Conservation (phyloP, 2,797 vertebrate genomes). For the Smutsia temminckii region DNA sequence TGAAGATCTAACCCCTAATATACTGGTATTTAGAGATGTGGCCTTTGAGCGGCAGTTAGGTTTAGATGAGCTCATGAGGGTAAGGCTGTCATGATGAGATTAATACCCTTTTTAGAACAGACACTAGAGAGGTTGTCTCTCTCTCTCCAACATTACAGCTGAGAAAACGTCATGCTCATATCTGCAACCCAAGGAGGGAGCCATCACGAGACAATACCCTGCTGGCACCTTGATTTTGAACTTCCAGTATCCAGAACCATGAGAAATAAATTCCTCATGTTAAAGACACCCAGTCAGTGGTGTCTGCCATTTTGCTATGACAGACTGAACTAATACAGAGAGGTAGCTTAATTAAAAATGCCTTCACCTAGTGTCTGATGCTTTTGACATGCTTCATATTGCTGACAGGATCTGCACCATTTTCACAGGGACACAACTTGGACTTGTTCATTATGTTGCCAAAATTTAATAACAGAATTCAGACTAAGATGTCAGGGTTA, state of each 20-base stretch:
- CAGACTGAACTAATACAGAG: neutral
- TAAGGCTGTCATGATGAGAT: neutral
- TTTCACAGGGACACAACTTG: neutral
- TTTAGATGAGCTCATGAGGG: neutral
- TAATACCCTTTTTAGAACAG: neutral
- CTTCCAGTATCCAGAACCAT: neutral
- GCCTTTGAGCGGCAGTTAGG: neutral
- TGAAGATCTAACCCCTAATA: neutral
- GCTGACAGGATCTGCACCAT: neutral
- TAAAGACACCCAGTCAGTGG: neutral
- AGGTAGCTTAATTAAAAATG: neutral
- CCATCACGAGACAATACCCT: too few relatives aligned
- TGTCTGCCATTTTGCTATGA: neutral
- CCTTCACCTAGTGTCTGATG: neutral
- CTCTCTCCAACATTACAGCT: neutral
- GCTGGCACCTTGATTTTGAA: neutral
- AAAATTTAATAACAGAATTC: neutral
- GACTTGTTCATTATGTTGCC: neutral
- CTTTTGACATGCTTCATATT: neutral
- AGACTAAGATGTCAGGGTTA: neutral
- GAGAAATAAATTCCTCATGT: neutral
- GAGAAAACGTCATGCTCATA: neutral
- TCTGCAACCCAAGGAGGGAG: neutral
- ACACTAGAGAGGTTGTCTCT: neutral
- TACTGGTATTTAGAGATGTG: neutral